Percentiles rank a stretch among this genome's conserved stretches.
Evolutionary conservation across 2,888 invertebrate genomes (phyloP).

Genomic region (Trilocha varians): DNA sequence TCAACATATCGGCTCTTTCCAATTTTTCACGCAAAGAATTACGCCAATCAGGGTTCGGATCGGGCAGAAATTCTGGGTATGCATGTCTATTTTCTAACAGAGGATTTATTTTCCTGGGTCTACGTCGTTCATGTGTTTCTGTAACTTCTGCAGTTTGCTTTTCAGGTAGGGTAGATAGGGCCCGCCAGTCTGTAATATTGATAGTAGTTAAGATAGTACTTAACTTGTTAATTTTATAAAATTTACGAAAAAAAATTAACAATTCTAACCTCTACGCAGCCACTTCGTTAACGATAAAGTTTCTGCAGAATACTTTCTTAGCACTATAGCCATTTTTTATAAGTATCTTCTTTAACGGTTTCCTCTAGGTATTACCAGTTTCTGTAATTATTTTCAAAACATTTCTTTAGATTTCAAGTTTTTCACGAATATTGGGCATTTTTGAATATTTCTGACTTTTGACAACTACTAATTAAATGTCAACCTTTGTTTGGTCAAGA

Average conservation of each 20-base stretch:
- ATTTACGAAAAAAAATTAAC: too few species aligned
- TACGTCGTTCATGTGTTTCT: constrained; percentile 23
- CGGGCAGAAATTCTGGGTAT: constrained; percentile 95
- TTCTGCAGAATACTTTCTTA: not conserved
- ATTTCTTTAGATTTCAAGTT: too few species aligned
- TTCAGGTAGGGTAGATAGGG: constrained; percentile 43
- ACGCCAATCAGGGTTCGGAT: constrained; percentile 83
- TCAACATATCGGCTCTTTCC: constrained; percentile 94
- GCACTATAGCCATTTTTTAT: not conserved
- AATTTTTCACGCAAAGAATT: constrained; percentile 89
- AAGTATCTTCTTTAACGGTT: too few species aligned
- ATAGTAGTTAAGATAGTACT: too few species aligned
- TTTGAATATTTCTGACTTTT: too few species aligned
- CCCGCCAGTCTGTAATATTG: constrained; percentile 49
- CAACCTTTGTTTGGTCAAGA: too few species aligned
- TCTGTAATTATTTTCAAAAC: too few species aligned
- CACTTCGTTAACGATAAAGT: not conserved
- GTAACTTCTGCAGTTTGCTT: constrained; percentile 22
- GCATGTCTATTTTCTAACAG: constrained; percentile 76
- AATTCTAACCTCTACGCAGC: not conserved
- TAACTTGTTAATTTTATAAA: too few species aligned
- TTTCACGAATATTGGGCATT: too few species aligned
- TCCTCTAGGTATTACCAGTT: too few species aligned
- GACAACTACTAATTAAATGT: too few species aligned
- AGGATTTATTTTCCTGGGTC: constrained; percentile 30